Evolutionary conservation across 2,797 vertebrate species (phyloP).

Genomic region (Halcyon chelicuti): DNA sequence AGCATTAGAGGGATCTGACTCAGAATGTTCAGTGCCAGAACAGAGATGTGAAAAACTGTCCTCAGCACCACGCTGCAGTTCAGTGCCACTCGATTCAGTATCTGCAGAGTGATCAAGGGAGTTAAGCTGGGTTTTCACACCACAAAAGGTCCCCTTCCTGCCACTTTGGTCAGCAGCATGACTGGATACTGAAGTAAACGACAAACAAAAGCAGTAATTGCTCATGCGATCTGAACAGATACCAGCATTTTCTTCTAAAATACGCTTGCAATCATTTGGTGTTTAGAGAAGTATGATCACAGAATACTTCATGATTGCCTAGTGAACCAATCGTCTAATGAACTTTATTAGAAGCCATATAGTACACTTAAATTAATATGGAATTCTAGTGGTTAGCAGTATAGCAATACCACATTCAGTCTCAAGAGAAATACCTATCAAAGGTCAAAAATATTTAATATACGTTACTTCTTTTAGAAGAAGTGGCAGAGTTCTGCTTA

Average conservation of each 20-base stretch:
- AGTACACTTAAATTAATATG: background rate
- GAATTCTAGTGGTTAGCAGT: background rate
- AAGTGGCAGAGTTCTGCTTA: background rate
- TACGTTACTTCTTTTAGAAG: background rate
- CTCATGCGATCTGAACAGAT: background rate
- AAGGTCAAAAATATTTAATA: background rate
- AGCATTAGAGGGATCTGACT: background rate
- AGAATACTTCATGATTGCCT: background rate
- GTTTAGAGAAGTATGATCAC: background rate
- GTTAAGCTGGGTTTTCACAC: background rate
- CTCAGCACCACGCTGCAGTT: background rate
- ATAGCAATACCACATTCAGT: background rate
- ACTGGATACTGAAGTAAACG: background rate
- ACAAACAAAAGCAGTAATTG: background rate
- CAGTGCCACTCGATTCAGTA: background rate
- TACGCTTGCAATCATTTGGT: fast-evolving
- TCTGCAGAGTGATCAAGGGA: background rate
- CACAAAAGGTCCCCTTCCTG: fast-evolving
- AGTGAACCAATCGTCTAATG: background rate
- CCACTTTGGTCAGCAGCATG: background rate
- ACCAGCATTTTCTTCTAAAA: background rate
- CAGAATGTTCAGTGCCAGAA: background rate
- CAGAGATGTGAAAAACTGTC: background rate
- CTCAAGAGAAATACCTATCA: background rate
- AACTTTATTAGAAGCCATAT: background rate